These are phyloP conservation scores for Callyntrura guangdongensis DNA, from an alignment of 2,888 invertebrate species.

Conservation along the genomic window DNA sequence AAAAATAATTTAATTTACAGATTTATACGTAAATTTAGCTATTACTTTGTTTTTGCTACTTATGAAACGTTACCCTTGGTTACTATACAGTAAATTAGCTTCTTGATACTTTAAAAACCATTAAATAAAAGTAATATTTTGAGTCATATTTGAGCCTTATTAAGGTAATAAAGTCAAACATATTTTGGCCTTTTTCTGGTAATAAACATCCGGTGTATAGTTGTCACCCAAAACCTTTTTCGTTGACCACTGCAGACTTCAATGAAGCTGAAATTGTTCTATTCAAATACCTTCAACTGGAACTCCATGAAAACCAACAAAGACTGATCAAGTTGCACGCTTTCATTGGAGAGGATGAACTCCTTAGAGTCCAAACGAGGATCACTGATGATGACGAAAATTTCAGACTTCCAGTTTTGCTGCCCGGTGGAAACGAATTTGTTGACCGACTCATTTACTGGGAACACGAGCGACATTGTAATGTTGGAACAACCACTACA, in stretches of 20 bases:
- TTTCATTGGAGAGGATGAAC: background rate
- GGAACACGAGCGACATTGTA: background rate
- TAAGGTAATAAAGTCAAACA: too few species aligned
- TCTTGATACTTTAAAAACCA: too few species aligned
- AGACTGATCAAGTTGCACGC: background rate
- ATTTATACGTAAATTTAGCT: too few species aligned
- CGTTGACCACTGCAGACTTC: background rate
- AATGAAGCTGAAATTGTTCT: background rate
- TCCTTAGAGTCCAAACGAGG: background rate
- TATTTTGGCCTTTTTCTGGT: too few species aligned
- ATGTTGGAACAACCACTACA: background rate
- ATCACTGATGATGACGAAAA: background rate
- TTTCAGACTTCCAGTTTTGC: conserved; percentile 6
- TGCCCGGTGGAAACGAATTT: background rate
- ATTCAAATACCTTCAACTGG: background rate
- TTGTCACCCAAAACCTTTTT: too few species aligned
- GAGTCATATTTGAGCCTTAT: too few species aligned
- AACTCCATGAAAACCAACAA: background rate
- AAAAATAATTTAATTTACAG: too few species aligned
- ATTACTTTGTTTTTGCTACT: too few species aligned
- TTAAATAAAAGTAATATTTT: too few species aligned
- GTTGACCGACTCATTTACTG: background rate
- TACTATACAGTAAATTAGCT: too few species aligned
- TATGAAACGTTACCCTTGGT: too few species aligned
- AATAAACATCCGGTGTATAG: too few species aligned